Evolutionary conservation across 2,113 vertebrate species (phyloP).

Genomic region (Dicerorhinus sumatrensis): DNA sequence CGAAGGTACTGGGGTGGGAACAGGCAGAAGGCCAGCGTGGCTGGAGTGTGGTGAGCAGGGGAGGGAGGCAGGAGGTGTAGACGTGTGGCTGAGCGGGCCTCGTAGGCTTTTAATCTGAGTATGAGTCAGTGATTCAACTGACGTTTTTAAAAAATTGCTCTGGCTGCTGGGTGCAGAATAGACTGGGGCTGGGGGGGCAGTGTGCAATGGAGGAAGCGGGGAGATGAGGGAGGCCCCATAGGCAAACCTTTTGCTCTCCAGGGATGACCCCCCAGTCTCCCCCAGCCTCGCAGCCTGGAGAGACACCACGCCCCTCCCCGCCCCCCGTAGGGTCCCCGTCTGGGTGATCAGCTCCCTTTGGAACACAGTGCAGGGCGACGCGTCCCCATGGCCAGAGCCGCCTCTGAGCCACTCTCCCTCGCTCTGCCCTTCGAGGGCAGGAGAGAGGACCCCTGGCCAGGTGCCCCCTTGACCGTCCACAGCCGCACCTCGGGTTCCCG

Average conservation of each 20-base stretch:
- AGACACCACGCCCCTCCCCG: too few relatives aligned
- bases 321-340: background rate
- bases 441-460: background rate
- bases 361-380: rapidly evolving
- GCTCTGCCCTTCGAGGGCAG: background rate
- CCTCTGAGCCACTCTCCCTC: rapidly evolving
- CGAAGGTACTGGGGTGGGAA: background rate
- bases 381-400: rapidly evolving
- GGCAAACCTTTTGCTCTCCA: background rate
- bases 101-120: background rate
- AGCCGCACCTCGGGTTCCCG: rapidly evolving
- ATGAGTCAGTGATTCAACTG: background rate
- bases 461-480: rapidly evolving
- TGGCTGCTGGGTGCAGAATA: background rate
- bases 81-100: background rate
- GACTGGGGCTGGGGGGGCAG: rapidly evolving
- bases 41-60: background rate
- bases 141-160: background rate
- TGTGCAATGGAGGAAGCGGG: background rate
- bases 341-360: background rate
- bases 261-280: too few relatives aligned
- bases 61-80: too few relatives aligned
- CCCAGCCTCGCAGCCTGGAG: background rate
- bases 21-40: background rate
- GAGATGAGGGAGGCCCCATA: rapidly evolving